phyloP scores from a whole-genome alignment of 2,888 invertebrate genomes.

The Chironomus riparius region DNA sequence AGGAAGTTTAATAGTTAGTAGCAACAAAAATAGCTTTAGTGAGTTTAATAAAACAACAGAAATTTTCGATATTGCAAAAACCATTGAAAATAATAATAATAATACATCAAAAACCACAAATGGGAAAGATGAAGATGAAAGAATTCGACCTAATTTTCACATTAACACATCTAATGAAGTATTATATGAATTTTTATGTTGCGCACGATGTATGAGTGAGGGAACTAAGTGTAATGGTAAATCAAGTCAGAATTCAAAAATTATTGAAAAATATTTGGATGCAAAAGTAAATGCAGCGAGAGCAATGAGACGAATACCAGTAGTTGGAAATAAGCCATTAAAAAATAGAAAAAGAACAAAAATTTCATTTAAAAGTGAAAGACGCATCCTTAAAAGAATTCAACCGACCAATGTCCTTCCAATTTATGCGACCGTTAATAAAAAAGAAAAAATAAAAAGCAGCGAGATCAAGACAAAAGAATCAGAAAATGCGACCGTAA shows the following conservation, averaged over 20 bases:
- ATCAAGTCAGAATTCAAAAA: neutral
- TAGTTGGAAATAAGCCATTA: neutral
- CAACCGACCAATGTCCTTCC: constrained; percentile 28
- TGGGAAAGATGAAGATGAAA: no score
- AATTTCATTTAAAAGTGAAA: constrained; percentile 28
- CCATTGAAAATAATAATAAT: neutral
- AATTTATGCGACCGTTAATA: constrained; percentile 38
- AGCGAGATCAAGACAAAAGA: neutral
- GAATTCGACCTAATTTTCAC: neutral
- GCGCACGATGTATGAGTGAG: constrained; percentile 42
- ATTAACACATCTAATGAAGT: constrained; percentile 32
- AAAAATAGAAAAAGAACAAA: neutral
- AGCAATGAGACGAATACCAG: neutral
- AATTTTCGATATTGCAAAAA: neutral
- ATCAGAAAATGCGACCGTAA: neutral
- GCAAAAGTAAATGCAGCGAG: constrained; percentile 7
- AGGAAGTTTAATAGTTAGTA: constrained; percentile 39
- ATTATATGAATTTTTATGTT: constrained; percentile 42
- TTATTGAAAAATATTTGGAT: constrained; percentile 18
- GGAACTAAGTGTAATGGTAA: neutral
- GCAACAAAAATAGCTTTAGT: neutral
- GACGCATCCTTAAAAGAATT: neutral
- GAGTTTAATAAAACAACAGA: neutral
- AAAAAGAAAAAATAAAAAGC: constrained; percentile 29
- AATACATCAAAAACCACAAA: no score